Evolutionary conservation across 2,113 vertebrate genomes (phyloP).

Genomic region (Cyrtonyx montezumae): DNA sequence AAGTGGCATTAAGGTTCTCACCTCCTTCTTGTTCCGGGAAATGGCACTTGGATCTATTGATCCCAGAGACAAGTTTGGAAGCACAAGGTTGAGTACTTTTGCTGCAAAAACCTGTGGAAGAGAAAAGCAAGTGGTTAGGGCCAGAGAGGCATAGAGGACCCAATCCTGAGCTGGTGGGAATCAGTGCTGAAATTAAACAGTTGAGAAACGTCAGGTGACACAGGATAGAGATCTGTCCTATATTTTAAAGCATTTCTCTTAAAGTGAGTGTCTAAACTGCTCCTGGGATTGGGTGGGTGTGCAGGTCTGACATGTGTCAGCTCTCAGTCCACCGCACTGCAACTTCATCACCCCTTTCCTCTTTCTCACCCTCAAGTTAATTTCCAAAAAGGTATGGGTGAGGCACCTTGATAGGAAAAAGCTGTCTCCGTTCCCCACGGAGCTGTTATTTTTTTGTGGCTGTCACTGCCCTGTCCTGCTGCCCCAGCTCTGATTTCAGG

Average conservation of each 20-base stretch:
- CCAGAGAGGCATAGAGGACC: not conserved
- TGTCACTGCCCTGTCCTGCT: not conserved
- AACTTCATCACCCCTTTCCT: not conserved
- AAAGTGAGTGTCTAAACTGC: not conserved
- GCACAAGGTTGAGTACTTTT: slow-evolving; percentile 88
- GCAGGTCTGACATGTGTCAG: not conserved
- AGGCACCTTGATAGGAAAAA: not conserved
- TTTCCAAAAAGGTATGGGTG: not conserved
- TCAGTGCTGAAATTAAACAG: not conserved
- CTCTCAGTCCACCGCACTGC: not conserved
- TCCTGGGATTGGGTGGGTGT: not conserved
- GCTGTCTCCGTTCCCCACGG: not conserved
- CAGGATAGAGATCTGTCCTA: not conserved
- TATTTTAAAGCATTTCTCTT: not conserved
- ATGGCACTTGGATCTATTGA: slow-evolving; percentile 86
- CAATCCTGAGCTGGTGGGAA: not conserved
- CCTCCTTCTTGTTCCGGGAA: slow-evolving; percentile 90
- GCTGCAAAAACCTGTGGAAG: slow-evolving; percentile 88
- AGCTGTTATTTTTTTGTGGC: not conserved
- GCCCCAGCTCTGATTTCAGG: not conserved
- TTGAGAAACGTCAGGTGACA: not conserved
- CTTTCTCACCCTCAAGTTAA: not conserved
- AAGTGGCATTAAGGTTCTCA: slow-evolving; percentile 66
- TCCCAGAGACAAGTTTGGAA: slow-evolving; percentile 89
- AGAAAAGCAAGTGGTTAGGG: slow-evolving; percentile 1